Conservation (phyloP, 2,113 vertebrate species). For the Todiramphus saurophagus region DNA sequence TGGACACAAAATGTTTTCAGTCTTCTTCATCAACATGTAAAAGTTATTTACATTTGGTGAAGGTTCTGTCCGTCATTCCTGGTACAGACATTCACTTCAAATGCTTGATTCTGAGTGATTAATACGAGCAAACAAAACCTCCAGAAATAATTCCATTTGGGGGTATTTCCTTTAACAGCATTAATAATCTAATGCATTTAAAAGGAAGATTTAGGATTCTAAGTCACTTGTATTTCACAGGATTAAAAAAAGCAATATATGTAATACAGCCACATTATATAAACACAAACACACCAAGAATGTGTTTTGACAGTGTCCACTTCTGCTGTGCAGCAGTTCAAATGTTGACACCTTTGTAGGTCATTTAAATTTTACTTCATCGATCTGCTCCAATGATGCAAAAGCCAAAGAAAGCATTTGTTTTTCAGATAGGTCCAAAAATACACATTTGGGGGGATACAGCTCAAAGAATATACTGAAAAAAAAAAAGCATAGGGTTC, state of each 20-base stretch:
- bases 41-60: background rate
- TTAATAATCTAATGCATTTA: constrained; percentile 56
- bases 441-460: background rate
- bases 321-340: background rate
- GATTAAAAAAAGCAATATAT: constrained; percentile 54
- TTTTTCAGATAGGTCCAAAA: background rate
- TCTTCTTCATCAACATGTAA: background rate
- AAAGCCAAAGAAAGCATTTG: background rate
- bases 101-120: background rate
- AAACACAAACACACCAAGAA: background rate
- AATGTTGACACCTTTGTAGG: background rate
- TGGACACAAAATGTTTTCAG: background rate
- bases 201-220: constrained; percentile 44
- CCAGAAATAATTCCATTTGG: constrained; percentile 54
- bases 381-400: background rate
- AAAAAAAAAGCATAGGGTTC: background rate
- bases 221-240: constrained; percentile 39
- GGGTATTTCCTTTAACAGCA: constrained; percentile 57
- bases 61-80: background rate
- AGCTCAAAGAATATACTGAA: background rate
- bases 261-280: background rate
- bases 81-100: background rate
- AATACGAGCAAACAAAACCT: constrained; percentile 36
- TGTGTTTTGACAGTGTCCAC: background rate
- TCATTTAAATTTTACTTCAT: background rate